Evolutionary conservation across 1,140 invertebrate genomes (phyloP).

Genomic region (Ptiloglossa arizonensis): DNA sequence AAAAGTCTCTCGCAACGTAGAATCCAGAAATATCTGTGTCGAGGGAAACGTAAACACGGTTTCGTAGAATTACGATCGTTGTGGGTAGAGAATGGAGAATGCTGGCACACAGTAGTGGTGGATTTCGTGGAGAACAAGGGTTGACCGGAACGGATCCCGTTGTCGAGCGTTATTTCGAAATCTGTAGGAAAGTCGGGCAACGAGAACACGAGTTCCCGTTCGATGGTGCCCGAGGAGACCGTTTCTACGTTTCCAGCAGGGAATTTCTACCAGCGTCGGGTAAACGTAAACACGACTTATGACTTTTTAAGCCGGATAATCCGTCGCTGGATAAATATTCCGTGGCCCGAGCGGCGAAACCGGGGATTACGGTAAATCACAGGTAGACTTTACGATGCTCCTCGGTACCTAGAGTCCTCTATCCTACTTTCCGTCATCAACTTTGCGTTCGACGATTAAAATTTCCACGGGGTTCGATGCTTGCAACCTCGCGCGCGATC

Average conservation of each 20-base stretch:
- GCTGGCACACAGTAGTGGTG: too few relatives aligned
- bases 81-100: too few relatives aligned
- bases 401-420: too few relatives aligned
- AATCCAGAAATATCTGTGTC: too few relatives aligned
- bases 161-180: conserved; percentile 25
- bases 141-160: background rate
- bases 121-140: background rate
- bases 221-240: background rate
- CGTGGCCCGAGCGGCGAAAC: background rate
- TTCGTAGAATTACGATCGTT: background rate
- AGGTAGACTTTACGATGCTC: conserved; percentile 16
- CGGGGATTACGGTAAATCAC: conserved; percentile 40
- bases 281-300: conserved; percentile 49
- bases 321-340: conserved; percentile 61
- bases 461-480: too few relatives aligned
- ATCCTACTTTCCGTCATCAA: background rate
- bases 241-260: background rate
- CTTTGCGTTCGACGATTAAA: background rate
- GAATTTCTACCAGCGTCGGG: conserved; percentile 3
- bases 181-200: background rate
- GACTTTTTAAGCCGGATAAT: conserved; percentile 74
- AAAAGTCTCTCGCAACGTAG: too few relatives aligned
- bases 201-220: background rate
- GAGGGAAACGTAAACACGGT: background rate
- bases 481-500: too few relatives aligned